phyloP scores from a whole-genome alignment of 2,888 invertebrate species.

The Ganaspis brasiliensis region DNA sequence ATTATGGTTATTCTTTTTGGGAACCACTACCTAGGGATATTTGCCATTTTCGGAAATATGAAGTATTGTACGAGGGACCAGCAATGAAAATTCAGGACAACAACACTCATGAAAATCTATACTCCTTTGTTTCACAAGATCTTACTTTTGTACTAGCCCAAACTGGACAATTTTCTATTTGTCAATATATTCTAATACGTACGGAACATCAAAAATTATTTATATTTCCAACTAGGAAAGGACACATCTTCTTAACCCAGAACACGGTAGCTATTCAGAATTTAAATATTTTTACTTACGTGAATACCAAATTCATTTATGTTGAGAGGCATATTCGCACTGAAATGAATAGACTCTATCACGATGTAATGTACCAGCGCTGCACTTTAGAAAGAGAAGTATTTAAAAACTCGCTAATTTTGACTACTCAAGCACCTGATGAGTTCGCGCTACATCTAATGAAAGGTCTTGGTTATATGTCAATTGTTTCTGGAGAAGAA shows the following conservation, averaged over 20 bases:
- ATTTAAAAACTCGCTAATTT: conserved; percentile 55
- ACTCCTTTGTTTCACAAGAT: conserved; percentile 46
- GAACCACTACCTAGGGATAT: background rate
- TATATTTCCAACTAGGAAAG: conserved; percentile 35
- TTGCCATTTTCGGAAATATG: conserved; percentile 55
- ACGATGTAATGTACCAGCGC: conserved; percentile 54
- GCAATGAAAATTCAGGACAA: conserved; percentile 45
- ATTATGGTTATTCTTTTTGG: background rate
- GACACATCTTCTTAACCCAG: background rate
- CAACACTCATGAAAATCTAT: conserved; percentile 27
- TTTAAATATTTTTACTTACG: conserved; percentile 47
- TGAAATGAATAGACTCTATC: conserved; percentile 50
- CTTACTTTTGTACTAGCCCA: conserved; percentile 57
- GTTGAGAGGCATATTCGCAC: conserved; percentile 56
- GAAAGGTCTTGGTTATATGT: conserved; percentile 55
- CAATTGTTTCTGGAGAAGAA: background rate
- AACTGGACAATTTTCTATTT: conserved; percentile 21
- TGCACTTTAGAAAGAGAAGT: conserved; percentile 61
- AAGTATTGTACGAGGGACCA: conserved; percentile 56
- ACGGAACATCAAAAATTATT: conserved; percentile 58
- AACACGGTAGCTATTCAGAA: background rate
- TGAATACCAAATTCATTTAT: conserved; percentile 60
- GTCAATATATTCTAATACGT: conserved; percentile 29
- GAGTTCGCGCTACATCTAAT: conserved; percentile 63
- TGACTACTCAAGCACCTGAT: conserved; percentile 59